These are phyloP conservation scores for Sarcophaga peregrina DNA, from an alignment of 1,140 invertebrate genomes.

Conservation along the genomic window DNA sequence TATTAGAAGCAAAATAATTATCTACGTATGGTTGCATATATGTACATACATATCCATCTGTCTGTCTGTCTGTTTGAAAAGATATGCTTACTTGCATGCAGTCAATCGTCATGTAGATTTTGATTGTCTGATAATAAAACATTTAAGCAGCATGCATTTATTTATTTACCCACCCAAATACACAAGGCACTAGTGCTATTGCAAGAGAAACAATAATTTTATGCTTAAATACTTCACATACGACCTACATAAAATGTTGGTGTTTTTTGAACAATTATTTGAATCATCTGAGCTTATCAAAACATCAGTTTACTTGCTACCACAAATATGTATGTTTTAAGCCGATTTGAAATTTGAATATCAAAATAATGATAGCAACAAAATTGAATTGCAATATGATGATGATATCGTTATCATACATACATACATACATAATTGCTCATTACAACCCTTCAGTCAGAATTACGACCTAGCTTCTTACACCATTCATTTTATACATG, in stretches of 20 bases:
- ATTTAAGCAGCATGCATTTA: background rate
- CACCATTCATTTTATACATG: too few species aligned
- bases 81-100: too few species aligned
- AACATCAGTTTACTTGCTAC: constrained; percentile 10
- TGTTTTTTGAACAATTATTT: constrained; percentile 19
- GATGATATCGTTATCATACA: too few species aligned
- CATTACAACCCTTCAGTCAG: too few species aligned
- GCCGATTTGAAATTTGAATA: background rate
- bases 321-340: background rate
- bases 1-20: too few species aligned
- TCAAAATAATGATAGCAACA: background rate
- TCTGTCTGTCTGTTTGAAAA: too few species aligned
- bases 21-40: too few species aligned
- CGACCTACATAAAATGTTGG: too few species aligned
- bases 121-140: background rate
- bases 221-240: background rate
- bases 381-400: background rate
- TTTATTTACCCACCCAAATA: background rate
- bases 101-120: background rate
- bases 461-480: too few species aligned
- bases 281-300: constrained; percentile 31
- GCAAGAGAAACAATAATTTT: background rate
- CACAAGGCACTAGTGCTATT: background rate
- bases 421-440: too few species aligned
- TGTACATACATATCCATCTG: too few species aligned